phyloP scores from a whole-genome alignment of 30 jellyfish, hydroid and myxozoan species.

The Morbakka virulenta region DNA sequence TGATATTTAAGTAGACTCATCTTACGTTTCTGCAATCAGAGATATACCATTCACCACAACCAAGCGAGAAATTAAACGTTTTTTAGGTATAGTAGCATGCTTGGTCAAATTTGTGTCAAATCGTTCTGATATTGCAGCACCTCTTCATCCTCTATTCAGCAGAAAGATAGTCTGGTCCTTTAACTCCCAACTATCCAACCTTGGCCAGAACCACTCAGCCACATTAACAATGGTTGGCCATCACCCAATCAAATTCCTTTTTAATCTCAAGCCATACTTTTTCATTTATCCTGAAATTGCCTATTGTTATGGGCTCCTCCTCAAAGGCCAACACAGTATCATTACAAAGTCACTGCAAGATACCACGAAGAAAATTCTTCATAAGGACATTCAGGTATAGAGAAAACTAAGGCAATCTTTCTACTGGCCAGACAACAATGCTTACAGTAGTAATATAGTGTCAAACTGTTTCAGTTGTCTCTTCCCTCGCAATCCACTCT shows the following conservation, averaged over 20 bases:
- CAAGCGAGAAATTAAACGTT: too few relatives aligned
- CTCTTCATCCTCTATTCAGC: too few relatives aligned
- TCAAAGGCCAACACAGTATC: background rate
- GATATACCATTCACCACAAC: too few relatives aligned
- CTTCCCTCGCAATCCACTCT: background rate
- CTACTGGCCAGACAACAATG: background rate
- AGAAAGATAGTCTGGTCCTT: background rate
- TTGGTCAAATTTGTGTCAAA: too few relatives aligned
- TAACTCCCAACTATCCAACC: too few relatives aligned
- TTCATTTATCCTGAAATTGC: background rate
- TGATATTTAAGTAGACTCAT: too few relatives aligned
- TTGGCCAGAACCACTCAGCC: background rate
- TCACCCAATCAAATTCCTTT: background rate
- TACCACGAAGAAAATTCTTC: background rate
- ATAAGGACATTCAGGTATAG: background rate
- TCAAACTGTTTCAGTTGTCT: background rate
- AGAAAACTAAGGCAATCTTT: too few relatives aligned
- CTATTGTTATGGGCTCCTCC: background rate
- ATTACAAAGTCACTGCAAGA: too few relatives aligned
- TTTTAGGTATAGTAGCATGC: too few relatives aligned
- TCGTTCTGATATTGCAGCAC: too few relatives aligned
- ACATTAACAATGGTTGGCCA: background rate
- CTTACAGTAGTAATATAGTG: background rate
- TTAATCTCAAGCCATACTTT: background rate
- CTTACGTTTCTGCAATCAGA: too few relatives aligned